phyloP scores from a whole-genome alignment of 2,888 invertebrate species.

The Zeuzera pyrina region DNA sequence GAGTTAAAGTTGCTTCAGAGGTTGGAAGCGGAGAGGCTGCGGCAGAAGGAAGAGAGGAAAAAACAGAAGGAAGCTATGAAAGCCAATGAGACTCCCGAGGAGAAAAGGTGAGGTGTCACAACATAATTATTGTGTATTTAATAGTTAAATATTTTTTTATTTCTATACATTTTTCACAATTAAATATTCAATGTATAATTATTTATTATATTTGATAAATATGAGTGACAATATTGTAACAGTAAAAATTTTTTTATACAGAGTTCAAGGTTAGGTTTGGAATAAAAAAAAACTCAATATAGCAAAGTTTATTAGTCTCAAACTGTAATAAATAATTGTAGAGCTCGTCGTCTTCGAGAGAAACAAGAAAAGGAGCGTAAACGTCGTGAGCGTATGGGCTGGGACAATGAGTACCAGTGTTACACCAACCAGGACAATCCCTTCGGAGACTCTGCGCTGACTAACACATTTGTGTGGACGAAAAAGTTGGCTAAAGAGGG shows the following conservation, averaged over 20 bases:
- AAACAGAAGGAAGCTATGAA: conserved; percentile 85
- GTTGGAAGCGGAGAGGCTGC: conserved; percentile 80
- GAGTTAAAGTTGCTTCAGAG: conserved; percentile 80
- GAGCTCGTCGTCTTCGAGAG: conserved; percentile 84
- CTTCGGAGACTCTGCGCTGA: conserved; percentile 96
- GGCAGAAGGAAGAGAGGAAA: conserved; percentile 76
- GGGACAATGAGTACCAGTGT: conserved; percentile 97
- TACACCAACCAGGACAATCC: conserved; percentile 99
- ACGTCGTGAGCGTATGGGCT: conserved; percentile 94
- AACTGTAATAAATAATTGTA: conserved; percentile 15
- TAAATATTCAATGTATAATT: no score
- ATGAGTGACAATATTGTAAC: not conserved
- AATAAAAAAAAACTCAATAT: not conserved
- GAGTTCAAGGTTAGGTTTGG: not conserved
- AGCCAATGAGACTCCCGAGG: conserved; percentile 94
- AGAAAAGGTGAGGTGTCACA: conserved; percentile 78
- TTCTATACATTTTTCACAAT: no score
- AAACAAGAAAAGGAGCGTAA: conserved; percentile 93
- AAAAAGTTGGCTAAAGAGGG: conserved; percentile 98
- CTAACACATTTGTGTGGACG: conserved; percentile 96
- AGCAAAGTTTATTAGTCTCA: conserved; percentile 40
- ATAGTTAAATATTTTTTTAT: not conserved
- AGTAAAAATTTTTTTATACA: conserved; percentile 1
- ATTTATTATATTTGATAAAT: no score
- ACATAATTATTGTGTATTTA: not conserved